Base-by-base conservation (phyloP, 2,797 vertebrate genomes). In the Lepidocolaptes lacrymiger region DNA sequence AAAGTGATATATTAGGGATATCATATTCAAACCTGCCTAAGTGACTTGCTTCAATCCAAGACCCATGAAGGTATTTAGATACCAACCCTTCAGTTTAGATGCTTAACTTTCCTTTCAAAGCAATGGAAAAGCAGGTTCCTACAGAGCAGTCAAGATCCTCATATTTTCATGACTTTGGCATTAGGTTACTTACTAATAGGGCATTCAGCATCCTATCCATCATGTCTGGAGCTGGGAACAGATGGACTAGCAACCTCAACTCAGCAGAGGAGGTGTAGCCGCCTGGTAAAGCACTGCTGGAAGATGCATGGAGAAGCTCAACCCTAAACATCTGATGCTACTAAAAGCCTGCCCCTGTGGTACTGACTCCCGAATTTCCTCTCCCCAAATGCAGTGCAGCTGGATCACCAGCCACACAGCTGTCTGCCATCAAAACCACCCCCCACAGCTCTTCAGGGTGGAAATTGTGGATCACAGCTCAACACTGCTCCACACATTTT, bases 371-470 rank as follows among this genome's bases (percentile, higher is more conserved):
- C 72, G 78, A 91, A 91, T 96, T 89, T 91, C 90, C 71, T 76
- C 66, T 88, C 71, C 84, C 67, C 77, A 95, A 95, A 97, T 91
- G 75, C 81, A 48, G 54, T 55, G 28, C 95, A 92, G 95, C 92
- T 96, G 95, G 75, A 77, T 77, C 92, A 89, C 94, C 94, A 95
- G 85, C 69, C 88, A 88, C 76, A 78, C 96, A 97, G 95, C 85
- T 96, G 92, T 92, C 89, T 92, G 93, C 68, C 93, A 94, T 94
- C 95, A 94, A 91, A 92, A 83, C 12, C 69, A 48, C 72, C 79
- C 88, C 91, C 82, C 69, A 51, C 68, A 91, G 94, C 85, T 91
- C 83, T 37, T 93, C 62, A 75, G 93, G 72, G 79, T 89, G 83
- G 93, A 96, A 95, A 95, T 88, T 83, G 85, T 72, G 62, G 89